Evolutionary conservation across 2,797 vertebrate species (phyloP).

Genomic region (Poeciliopsis turneri): DNA sequence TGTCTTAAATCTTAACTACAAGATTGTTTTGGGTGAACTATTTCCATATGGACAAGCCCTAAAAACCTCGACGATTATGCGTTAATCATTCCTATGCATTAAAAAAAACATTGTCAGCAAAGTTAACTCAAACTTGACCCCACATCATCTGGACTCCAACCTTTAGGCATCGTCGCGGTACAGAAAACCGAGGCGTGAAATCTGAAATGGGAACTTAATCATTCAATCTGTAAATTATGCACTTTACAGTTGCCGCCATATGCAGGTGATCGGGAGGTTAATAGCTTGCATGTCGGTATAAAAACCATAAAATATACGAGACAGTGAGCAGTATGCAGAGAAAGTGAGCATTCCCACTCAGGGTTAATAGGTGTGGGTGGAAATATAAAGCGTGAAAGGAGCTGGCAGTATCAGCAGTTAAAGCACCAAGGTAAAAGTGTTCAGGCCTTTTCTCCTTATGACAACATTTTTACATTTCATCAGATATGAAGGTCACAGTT

Average conservation of each 20-base stretch:
- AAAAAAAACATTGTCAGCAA: neutral
- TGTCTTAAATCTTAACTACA: neutral
- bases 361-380: slow-evolving; percentile 55
- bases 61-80: neutral
- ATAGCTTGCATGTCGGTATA: neutral
- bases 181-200: neutral
- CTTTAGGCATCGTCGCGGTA: neutral
- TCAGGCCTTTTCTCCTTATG: slow-evolving; percentile 24
- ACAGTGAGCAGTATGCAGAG: slow-evolving; percentile 32
- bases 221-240: neutral
- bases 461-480: slow-evolving; percentile 29
- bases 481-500: slow-evolving; percentile 33
- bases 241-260: neutral
- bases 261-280: neutral
- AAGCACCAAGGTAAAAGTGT: slow-evolving; percentile 30
- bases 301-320: neutral
- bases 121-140: neutral
- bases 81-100: neutral
- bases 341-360: slow-evolving; percentile 38
- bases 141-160: neutral
- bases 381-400: slow-evolving; percentile 50
- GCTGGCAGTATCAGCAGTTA: slow-evolving; percentile 44
- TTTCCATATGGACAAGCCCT: neutral
- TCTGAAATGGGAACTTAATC: neutral
- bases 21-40: neutral